Evolutionary conservation across 2,113 vertebrate genomes (phyloP), one percentile per base, ranked within the genome.

Genomic region (Ageneiosus marmoratus): DNA sequence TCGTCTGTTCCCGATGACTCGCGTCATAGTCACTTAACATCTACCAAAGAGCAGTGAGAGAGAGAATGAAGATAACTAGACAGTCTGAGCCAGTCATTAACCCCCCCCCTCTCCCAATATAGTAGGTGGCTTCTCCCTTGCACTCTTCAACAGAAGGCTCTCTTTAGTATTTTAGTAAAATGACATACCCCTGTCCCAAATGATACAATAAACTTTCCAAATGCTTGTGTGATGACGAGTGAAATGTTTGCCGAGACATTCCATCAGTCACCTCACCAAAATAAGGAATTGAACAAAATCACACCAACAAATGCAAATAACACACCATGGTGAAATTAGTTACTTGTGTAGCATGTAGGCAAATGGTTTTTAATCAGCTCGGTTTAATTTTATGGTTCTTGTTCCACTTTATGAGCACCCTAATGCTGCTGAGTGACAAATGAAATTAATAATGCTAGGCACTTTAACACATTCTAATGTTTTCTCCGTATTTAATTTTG

Each of bases 1-100:
- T 94, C 92, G 93, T 93, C 92, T 92, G 91, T 86, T 89, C 86
- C 85, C 92, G 89, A 90, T 87, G 91, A 94, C 93, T 92, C 92
- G 90, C 92, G 92, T 95, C 91, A 94, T 90, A 90, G 91, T 89
- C 91, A 85, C 89, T 86, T 93, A 93, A 91, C 65, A 72, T 94
- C 91, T 92, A 84, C 90, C 86, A 90, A 56, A 94, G 56, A 62
- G 77, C 50, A 82, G 81, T 41, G 78, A 77, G 69, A 80, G 63
- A 60, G 58, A 65, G 63, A 50, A 53, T 75, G 50, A 75, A 76
- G 73, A 76, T 76, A 76, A 55, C 73, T 76, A 55, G 73, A 76
- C 73, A 37, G 73, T 55, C 73, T 55, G 73, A 37, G 50, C 3
- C 73, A 37, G 73, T 76, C 50, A 55, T 76, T 76, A 37, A 37